Evolutionary conservation across 2,797 vertebrate genomes (phyloP), one percentile per base, ranked within the genome.

Genomic region (Anabas testudineus): DNA sequence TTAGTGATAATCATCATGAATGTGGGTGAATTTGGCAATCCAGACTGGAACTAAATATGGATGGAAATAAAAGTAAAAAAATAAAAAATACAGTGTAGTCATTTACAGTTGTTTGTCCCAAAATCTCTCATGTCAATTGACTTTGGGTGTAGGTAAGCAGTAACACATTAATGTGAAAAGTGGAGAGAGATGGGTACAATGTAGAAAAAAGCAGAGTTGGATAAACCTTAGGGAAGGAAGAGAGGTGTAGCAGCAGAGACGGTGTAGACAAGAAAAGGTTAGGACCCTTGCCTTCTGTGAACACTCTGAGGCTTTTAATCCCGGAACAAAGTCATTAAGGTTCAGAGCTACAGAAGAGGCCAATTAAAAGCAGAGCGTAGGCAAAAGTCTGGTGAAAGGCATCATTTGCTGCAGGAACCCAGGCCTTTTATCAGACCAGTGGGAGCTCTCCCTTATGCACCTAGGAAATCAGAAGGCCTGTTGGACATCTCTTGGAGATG

Each of bases 281-380:
- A 90, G 81, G 84, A 90, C 84, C 83, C 72, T 86, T 76, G 78
- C 80, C 84, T 88, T 85, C 78, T 87, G 68, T 88, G 82, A 92
- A 87, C 75, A 87, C 73, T 90, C 83, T 71, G 77, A 90, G 81
- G 81, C 85, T 87, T 92, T 94, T 92, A 93, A 92, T 92, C 87
- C 84, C 57, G 71, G 87, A 93, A 93, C 84, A 92, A 90, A 92
- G 90, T 93, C 90, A 94, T 94, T 92, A 91, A 89, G 88, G 86
- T 93, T 85, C 84, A 88, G 70, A 52, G 83, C 88, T 88, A 82
- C 76, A 87, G 90, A 88, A 89, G 87, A 92, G 85, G 83, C 91
- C 91, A 93, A 93, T 93, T 92, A 94, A 91, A 89, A 91, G 83
- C 75, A 54, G 81, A 85, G 84, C 22, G 45, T 81, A 74, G 85